Percentiles rank a stretch among this genome's conserved stretches.
phyloP scores from a whole-genome alignment of 1,140 invertebrate genomes.

The Lanistes nyassanus region DNA sequence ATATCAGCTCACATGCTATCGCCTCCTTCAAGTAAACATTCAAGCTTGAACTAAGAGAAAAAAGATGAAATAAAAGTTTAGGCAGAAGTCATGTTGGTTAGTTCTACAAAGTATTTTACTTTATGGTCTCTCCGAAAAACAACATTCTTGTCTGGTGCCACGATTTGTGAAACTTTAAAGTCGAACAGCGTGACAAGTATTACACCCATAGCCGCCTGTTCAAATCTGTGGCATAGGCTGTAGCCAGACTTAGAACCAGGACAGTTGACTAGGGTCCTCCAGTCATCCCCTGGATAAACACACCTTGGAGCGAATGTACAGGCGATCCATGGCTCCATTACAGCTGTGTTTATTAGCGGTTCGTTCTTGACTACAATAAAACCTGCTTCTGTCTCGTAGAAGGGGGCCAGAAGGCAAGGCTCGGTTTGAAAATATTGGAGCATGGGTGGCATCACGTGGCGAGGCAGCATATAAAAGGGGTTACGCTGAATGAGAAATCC shows the following conservation, averaged over 20 bases:
- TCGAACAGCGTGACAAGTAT: background rate
- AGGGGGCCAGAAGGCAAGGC: background rate
- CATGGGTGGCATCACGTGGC: background rate
- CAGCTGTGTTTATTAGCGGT: background rate
- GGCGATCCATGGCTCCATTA: slow-evolving; percentile 5
- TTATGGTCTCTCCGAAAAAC: background rate
- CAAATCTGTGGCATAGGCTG: background rate
- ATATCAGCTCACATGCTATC: too few relatives aligned
- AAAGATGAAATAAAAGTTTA: too few relatives aligned
- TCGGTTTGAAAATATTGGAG: background rate
- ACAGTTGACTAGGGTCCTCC: background rate
- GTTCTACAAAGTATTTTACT: background rate
- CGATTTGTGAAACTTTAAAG: background rate
- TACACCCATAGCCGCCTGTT: background rate
- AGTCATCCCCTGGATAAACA: background rate
- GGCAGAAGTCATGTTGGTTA: too few relatives aligned
- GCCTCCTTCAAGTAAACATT: too few relatives aligned
- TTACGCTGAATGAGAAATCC: background rate
- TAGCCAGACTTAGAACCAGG: background rate
- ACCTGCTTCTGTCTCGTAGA: too few relatives aligned
- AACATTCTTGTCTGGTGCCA: background rate
- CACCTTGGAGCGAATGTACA: background rate
- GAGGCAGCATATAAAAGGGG: background rate
- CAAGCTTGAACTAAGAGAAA: too few relatives aligned
- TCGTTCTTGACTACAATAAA: background rate